Conservation (phyloP, 2,113 vertebrate species). For the Silurus glanis region DNA sequence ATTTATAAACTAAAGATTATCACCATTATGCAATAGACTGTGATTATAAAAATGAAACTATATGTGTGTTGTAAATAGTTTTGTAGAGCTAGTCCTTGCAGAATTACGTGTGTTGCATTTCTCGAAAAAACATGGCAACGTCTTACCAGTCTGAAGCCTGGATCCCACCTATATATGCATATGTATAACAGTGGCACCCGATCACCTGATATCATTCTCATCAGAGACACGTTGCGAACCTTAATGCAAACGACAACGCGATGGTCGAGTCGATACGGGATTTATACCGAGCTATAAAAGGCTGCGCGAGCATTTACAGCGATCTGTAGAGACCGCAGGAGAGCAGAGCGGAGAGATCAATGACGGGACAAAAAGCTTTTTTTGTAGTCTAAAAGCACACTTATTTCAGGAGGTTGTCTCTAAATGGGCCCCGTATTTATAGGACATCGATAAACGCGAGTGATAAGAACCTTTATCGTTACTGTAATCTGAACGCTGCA, state of each 20-base stretch:
- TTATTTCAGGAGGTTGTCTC: slow-evolving; percentile 13
- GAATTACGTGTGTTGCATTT: slow-evolving; percentile 85
- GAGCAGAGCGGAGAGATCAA: not conserved
- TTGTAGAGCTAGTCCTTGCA: slow-evolving; percentile 85
- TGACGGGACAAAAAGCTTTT: slow-evolving; percentile 19
- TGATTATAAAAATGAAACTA: slow-evolving; percentile 83
- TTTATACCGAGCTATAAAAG: not conserved
- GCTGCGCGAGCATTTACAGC: not conserved
- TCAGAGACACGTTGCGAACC: slow-evolving; percentile 69
- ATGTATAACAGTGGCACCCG: slow-evolving; percentile 59
- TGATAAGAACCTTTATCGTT: slow-evolving; percentile 19
- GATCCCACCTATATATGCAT: slow-evolving; percentile 66
- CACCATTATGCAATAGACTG: slow-evolving; percentile 85
- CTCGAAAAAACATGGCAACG: slow-evolving; percentile 80
- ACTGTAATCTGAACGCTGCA: slow-evolving; percentile 24
- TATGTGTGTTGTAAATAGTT: slow-evolving; percentile 93
- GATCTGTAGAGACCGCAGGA: not conserved
- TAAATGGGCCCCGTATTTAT: slow-evolving; percentile 18
- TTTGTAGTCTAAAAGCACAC: slow-evolving; percentile 8
- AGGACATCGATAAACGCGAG: slow-evolving; percentile 3
- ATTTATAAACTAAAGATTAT: slow-evolving; percentile 85
- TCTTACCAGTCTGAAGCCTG: slow-evolving; percentile 89
- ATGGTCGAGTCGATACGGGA: not conserved
- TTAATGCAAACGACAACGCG: slow-evolving; percentile 73
- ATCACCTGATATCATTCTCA: slow-evolving; percentile 59